Conservation (phyloP, 2,888 invertebrate genomes). For the Gordius sp. region DNA sequence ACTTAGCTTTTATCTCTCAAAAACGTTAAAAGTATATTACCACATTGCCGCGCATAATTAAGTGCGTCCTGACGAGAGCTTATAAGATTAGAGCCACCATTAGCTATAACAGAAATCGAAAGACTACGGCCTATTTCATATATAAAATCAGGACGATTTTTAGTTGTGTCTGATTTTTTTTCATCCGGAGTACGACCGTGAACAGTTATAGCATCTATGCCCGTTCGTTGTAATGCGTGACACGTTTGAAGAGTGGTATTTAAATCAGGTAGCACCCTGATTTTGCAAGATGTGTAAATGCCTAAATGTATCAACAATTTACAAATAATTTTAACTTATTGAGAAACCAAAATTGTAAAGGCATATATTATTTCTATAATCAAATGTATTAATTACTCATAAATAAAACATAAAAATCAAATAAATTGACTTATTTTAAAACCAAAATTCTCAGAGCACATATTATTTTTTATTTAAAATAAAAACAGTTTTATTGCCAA, state of each 20-base stretch:
- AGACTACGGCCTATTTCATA: not conserved
- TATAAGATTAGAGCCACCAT: constrained; percentile 1
- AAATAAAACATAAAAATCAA: too few relatives aligned
- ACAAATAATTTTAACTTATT: too few relatives aligned
- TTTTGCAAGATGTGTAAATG: not conserved
- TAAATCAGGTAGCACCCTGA: not conserved
- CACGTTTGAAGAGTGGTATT: not conserved
- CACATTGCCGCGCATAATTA: not conserved
- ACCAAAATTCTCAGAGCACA: too few relatives aligned
- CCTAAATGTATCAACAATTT: too few relatives aligned
- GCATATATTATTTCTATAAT: too few relatives aligned
- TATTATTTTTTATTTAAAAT: too few relatives aligned
- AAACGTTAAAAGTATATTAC: not conserved
- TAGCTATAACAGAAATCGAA: not conserved
- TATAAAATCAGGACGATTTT: not conserved
- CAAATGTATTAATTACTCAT: too few relatives aligned
- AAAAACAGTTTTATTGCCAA: too few relatives aligned
- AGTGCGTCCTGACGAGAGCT: not conserved
- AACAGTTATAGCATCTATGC: constrained; percentile 1
- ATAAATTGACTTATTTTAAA: too few relatives aligned
- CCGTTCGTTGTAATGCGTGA: not conserved
- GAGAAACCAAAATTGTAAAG: too few relatives aligned
- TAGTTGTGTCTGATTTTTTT: not conserved
- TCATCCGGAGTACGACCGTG: constrained; percentile 1
- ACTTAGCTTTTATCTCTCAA: not conserved